Percentiles rank a stretch among this genome's conserved stretches.
These are phyloP conservation scores for Microcebus murinus DNA, from an alignment of 2,113 vertebrate species.

Conservation along the genomic window DNA sequence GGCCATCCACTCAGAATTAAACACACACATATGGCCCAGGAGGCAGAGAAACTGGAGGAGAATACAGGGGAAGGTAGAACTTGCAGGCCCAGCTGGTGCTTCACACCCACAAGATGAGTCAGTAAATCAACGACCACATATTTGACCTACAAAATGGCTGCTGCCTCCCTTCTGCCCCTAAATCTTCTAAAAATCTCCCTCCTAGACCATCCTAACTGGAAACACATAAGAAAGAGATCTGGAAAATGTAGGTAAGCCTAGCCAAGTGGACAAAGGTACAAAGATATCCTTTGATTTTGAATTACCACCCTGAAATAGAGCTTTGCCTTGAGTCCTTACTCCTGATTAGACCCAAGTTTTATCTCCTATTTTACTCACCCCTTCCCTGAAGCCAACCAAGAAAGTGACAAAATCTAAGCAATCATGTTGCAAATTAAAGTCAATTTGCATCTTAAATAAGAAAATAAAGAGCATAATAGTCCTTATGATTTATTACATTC, in stretches of 20 bases:
- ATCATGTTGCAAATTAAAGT: not conserved
- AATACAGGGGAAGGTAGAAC: not conserved
- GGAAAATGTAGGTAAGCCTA: not conserved
- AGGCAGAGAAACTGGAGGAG: not conserved
- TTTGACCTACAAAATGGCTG: not conserved
- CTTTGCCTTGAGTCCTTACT: not conserved
- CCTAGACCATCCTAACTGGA: not conserved
- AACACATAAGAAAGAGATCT: not conserved
- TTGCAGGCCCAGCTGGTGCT: not conserved
- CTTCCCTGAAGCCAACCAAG: not conserved
- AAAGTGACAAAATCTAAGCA: constrained; percentile 4
- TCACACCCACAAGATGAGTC: not conserved
- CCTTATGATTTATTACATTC: not conserved
- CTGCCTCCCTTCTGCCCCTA: not conserved
- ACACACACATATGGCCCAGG: not conserved
- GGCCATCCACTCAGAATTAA: not conserved
- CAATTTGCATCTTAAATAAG: not conserved
- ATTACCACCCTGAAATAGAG: not conserved
- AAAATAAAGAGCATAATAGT: not conserved
- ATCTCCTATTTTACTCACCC: not conserved
- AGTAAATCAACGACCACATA: not conserved
- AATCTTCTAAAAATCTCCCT: not conserved
- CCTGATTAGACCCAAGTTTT: not conserved
- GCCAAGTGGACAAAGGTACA: not conserved
- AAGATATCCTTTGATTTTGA: not conserved